Evolutionary conservation across 1,140 invertebrate genomes (phyloP).

Genomic region (Odontomachus brunneus): DNA sequence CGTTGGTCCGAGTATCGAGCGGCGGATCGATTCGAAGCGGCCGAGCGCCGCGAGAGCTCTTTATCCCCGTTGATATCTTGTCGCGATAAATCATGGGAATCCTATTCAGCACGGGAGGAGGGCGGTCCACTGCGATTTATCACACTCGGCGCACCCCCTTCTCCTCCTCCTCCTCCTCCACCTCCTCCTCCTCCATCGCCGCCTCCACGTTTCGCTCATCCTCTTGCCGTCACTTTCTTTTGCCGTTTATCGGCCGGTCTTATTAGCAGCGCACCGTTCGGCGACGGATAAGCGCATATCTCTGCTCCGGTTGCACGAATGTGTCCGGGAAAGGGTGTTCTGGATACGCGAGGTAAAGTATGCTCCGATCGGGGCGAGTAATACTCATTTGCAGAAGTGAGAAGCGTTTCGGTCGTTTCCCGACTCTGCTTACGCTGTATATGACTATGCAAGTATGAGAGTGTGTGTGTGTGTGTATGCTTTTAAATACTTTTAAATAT

Average conservation of each 20-base stretch:
- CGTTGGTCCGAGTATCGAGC: slow-evolving; percentile 39
- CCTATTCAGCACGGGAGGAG: slow-evolving; percentile 54
- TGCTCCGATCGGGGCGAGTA: too few species aligned
- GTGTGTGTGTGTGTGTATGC: not conserved
- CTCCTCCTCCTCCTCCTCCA: too few species aligned
- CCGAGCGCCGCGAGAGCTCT: slow-evolving; percentile 63
- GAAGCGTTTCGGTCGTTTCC: too few species aligned
- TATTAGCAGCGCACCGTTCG: slow-evolving; percentile 48
- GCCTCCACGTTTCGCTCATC: not conserved
- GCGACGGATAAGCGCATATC: too few species aligned
- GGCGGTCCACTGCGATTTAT: slow-evolving; percentile 66
- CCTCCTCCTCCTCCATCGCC: too few species aligned
- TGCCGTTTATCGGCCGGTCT: slow-evolving; percentile 54
- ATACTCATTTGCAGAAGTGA: too few species aligned
- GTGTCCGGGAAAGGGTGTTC: slow-evolving; percentile 6
- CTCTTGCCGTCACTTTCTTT: slow-evolving; percentile 45
- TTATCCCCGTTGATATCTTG: slow-evolving; percentile 74
- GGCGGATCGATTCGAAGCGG: slow-evolving; percentile 54
- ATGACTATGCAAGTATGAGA: too few species aligned
- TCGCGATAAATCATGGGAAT: slow-evolving; percentile 75
- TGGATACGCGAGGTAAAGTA: not conserved
- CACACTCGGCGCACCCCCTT: slow-evolving; percentile 53
- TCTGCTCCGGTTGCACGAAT: not conserved
- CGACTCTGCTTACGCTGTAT: too few species aligned
- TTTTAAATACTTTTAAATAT: slow-evolving; percentile 22